A percentile compares a stretch with the other conserved stretches of the same genome.
Conservation (phyloP, 2,888 invertebrate genomes). For the Diloba caeruleocephala region DNA sequence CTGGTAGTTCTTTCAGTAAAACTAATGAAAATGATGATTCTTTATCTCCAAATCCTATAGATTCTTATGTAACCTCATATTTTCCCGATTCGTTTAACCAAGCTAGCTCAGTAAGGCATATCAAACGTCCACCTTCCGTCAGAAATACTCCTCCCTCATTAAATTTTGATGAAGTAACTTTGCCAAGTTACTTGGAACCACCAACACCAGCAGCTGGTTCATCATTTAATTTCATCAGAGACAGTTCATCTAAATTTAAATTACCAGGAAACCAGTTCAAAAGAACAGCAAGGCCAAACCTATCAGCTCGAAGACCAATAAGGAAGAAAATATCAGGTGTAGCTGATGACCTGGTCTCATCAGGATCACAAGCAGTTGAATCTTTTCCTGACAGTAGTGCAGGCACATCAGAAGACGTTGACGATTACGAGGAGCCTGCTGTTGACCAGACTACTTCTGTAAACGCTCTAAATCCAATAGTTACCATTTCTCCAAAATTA, state of each 20-base stretch:
- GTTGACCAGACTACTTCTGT: slow-evolving; percentile 63
- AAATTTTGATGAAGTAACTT: slow-evolving; percentile 72
- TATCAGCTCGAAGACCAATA: slow-evolving; percentile 78
- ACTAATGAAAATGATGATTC: slow-evolving; percentile 74
- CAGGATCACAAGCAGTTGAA: slow-evolving; percentile 80
- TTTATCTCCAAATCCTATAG: slow-evolving; percentile 68
- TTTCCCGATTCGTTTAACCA: slow-evolving; percentile 83
- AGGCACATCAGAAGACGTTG: slow-evolving; percentile 77
- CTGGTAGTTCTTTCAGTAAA: slow-evolving; percentile 75
- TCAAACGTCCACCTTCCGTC: slow-evolving; percentile 72
- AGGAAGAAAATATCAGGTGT: slow-evolving; percentile 81
- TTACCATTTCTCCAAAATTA: slow-evolving; percentile 79
- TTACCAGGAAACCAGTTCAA: slow-evolving; percentile 74
- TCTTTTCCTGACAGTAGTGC: slow-evolving; percentile 65
- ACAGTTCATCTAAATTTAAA: slow-evolving; percentile 75
- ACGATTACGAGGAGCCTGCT: slow-evolving; percentile 74
- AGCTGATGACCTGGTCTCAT: slow-evolving; percentile 79
- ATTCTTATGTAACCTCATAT: slow-evolving; percentile 83
- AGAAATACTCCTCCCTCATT: slow-evolving; percentile 62
- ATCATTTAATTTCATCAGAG: slow-evolving; percentile 75
- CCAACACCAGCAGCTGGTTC: slow-evolving; percentile 79
- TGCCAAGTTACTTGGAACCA: slow-evolving; percentile 85
- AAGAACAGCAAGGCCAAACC: slow-evolving; percentile 74
- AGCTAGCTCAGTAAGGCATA: slow-evolving; percentile 77
- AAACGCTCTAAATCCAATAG: slow-evolving; percentile 60